Evolutionary conservation across 2,888 invertebrate genomes (phyloP).

Genomic region (Mesorhabditis sp.): DNA sequence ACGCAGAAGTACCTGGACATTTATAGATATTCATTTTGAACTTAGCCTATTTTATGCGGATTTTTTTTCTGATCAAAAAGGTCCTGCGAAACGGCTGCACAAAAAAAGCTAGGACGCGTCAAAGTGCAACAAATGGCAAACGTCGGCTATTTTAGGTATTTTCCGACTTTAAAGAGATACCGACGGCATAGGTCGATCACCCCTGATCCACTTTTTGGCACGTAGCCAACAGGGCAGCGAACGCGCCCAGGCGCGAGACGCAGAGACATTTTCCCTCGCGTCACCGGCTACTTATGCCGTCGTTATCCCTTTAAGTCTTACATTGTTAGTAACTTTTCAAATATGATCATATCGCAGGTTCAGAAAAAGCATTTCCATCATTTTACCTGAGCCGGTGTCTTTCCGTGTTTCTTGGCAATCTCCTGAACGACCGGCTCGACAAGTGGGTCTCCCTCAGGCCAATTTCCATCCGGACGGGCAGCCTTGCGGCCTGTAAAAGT

Average conservation of each 20-base stretch:
- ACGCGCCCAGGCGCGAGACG: too few species aligned
- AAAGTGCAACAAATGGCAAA: too few species aligned
- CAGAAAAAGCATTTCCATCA: background rate
- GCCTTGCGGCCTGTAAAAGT: slow-evolving; percentile 14
- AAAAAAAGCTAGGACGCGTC: too few species aligned
- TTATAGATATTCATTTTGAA: background rate
- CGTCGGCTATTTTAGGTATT: too few species aligned
- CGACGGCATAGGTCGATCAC: too few species aligned
- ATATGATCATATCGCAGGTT: too few species aligned
- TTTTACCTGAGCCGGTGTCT: slow-evolving; percentile 37
- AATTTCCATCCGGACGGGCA: slow-evolving; percentile 33
- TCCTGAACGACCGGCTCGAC: slow-evolving; percentile 27
- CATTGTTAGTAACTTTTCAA: background rate
- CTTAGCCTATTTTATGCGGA: background rate
- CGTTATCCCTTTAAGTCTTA: background rate
- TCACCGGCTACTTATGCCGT: too few species aligned
- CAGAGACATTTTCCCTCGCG: background rate
- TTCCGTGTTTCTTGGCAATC: slow-evolving; percentile 33
- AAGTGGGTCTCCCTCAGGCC: slow-evolving; percentile 36
- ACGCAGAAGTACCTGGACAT: slow-evolving; percentile 30
- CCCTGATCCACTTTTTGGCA: too few species aligned
- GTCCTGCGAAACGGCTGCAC: too few species aligned
- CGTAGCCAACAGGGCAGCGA: too few species aligned
- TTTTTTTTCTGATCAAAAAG: background rate
- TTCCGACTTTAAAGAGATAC: too few species aligned